phyloP scores from a whole-genome alignment of 2,113 vertebrate genomes.

The Xiphophorus couchianus region DNA sequence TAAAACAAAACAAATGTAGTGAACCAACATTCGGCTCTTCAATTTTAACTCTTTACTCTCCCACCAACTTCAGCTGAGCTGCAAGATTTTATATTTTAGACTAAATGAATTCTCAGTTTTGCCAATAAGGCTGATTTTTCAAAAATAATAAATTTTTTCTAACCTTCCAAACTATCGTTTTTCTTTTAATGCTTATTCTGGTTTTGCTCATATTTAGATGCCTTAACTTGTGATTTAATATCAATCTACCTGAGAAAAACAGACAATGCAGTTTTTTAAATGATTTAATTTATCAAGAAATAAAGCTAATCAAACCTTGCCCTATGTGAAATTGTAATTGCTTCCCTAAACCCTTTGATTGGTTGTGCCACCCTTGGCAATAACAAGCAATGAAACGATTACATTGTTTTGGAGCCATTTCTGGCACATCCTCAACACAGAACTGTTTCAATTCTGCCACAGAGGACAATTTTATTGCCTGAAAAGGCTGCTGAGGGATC shows the following conservation, averaged over 20 bases:
- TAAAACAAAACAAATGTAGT: too few relatives aligned
- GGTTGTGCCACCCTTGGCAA: too few relatives aligned
- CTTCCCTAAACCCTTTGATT: neutral
- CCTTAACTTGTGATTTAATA: neutral
- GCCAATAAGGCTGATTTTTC: neutral
- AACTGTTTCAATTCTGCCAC: neutral
- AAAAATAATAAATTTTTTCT: neutral
- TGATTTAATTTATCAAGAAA: neutral
- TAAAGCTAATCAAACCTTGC: neutral
- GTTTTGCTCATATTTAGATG: neutral
- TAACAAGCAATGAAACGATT: neutral
- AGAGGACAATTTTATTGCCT: neutral
- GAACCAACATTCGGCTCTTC: too few relatives aligned
- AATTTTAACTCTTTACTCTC: too few relatives aligned
- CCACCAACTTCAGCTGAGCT: neutral
- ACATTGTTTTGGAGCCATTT: neutral
- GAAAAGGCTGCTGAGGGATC: neutral
- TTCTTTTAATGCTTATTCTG: neutral
- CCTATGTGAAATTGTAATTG: neutral
- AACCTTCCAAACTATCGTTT: neutral
- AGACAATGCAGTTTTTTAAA: neutral
- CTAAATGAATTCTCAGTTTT: neutral
- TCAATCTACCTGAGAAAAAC: neutral
- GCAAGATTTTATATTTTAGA: neutral
- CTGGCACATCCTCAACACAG: neutral